Base-by-base conservation (phyloP, 2,797 vertebrate species). In the Enteromius treurensis region DNA sequence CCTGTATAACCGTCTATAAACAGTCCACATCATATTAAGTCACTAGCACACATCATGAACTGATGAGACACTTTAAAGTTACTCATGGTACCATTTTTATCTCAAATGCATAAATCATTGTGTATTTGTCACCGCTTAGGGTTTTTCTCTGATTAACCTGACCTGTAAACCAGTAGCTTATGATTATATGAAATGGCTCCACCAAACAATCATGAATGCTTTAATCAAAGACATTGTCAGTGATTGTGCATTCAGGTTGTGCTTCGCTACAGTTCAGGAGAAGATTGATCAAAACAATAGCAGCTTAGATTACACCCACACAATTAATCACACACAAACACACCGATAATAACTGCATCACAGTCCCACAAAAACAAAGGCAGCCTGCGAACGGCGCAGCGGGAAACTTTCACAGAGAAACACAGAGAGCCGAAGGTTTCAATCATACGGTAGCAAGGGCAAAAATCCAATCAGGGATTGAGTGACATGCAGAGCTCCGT, bases 301-400 rank as follows among this genome's bases (percentile, higher is more conserved):
- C 80, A 19, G 19, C 58, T 81, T 79, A 10, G 23, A 86, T 79
- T 60, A 82, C 69, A 83, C n/a, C 53, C 53, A 68, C 55, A 68
- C 19, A 58, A 62, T 29, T 70, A 84, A 45, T n/a, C 47, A 53
- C 64, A 78, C 68, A 80, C 78, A 42, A 53, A 81, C 51, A 74
- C 45, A 19, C 23, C 40, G 19, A 49, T 81, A 71, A 81, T 47
- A 62, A 71, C 67, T 23, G 1, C 67, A 71, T 80, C 34, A 32
- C 32, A 68, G n/a, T 55, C 49, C 37, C 2, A 7, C 23, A 45
- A 15, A 42, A 55, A 69, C 47, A 68, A 29, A 42, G 29, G 26
- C 58, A 37, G 32, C 21, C 26, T 23, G 45, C 0, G 60, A 65
- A 49, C 26, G 6, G 23, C 49, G 26, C 65, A 80, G 49, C n/a